A percentile compares a stretch with the other conserved stretches of the same genome.
These are phyloP conservation scores for Drosophila hamatofila DNA, from an alignment of 2,888 invertebrate species.

Conservation along the genomic window DNA sequence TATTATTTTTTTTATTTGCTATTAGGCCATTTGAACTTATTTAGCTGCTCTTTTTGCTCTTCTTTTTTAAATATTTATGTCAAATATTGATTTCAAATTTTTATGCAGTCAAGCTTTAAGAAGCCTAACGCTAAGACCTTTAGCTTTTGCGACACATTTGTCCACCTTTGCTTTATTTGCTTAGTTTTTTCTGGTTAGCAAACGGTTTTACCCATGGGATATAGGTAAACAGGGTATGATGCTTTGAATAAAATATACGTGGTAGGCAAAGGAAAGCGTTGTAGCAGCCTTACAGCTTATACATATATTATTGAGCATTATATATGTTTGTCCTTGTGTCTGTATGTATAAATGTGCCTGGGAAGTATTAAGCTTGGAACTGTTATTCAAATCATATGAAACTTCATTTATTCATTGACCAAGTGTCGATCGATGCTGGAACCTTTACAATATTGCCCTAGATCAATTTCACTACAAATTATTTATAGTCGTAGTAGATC, in stretches of 20 bases:
- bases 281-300: no score
- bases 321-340: background rate
- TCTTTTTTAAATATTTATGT: slow-evolving; percentile 60
- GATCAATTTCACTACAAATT: background rate
- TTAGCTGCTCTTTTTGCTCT: background rate
- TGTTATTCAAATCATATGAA: background rate
- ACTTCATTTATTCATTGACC: background rate
- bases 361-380: background rate
- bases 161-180: slow-evolving; percentile 1
- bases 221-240: background rate
- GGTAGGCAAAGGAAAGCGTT: no score
- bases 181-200: background rate
- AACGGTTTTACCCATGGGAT: background rate
- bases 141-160: slow-evolving; percentile 33
- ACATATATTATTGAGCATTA: background rate
- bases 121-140: slow-evolving; percentile 26
- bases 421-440: no score
- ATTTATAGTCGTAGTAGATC: background rate
- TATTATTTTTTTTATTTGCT: background rate
- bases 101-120: slow-evolving; percentile 26
- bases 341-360: no score
- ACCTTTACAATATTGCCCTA: no score
- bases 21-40: background rate
- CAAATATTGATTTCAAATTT: slow-evolving; percentile 71
- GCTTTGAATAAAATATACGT: background rate